Conservation (phyloP, 2,113 vertebrate species). For the Spea bombifrons region DNA sequence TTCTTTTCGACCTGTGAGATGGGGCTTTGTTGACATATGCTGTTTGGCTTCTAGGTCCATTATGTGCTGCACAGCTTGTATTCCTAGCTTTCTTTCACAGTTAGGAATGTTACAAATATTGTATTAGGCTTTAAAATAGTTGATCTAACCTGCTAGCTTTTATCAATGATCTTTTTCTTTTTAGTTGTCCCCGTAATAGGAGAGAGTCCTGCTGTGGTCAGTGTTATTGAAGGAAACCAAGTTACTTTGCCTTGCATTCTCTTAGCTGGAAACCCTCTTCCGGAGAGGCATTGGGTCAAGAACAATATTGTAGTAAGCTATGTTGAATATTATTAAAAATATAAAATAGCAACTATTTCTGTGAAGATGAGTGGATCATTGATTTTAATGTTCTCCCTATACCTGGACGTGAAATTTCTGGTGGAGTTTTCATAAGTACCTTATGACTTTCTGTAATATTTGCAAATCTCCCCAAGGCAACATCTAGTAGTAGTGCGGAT, state of each 20-base stretch:
- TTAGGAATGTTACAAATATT: neutral
- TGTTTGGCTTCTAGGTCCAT: too few relatives aligned
- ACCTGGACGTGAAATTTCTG: too few relatives aligned
- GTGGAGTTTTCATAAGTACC: too few relatives aligned
- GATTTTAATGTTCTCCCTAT: too few relatives aligned
- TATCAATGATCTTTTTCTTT: slow-evolving; percentile 8
- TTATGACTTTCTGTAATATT: too few relatives aligned
- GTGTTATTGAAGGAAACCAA: slow-evolving; percentile 86
- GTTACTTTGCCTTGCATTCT: slow-evolving; percentile 87
- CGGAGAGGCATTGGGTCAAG: slow-evolving; percentile 88
- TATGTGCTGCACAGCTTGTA: too few relatives aligned
- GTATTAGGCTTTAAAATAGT: neutral
- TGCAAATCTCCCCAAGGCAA: too few relatives aligned
- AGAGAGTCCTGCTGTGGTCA: slow-evolving; percentile 76
- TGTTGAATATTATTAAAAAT: neutral
- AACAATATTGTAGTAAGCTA: slow-evolving; percentile 78
- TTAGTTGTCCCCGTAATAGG: slow-evolving; percentile 84
- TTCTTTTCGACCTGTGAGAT: too few relatives aligned
- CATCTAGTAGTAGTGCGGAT: too few relatives aligned
- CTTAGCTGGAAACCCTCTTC: slow-evolving; percentile 89
- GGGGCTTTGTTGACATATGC: too few relatives aligned
- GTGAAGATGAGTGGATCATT: too few relatives aligned
- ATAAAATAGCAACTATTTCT: too few relatives aligned
- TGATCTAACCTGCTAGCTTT: neutral
- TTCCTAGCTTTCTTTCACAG: neutral